Percentiles rank a stretch among this genome's conserved stretches.
Conservation (phyloP, 2,113 vertebrate species). For the Zosterops lateralis region DNA sequence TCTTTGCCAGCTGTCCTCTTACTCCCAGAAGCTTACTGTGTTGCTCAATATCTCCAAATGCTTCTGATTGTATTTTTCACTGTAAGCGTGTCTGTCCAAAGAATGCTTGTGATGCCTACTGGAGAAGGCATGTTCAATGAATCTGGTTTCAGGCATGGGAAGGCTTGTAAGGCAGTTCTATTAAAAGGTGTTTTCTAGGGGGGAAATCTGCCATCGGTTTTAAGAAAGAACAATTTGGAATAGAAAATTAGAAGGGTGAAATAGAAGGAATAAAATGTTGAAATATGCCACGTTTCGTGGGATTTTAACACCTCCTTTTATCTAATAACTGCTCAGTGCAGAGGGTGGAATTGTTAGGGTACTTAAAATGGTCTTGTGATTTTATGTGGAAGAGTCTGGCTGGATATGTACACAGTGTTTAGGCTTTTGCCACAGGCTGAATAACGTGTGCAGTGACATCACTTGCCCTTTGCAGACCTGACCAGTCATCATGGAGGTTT, state of each 20-base stretch:
- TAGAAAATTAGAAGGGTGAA: not conserved
- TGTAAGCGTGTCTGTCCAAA: not conserved
- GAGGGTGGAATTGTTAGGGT: not conserved
- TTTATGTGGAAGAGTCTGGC: not conserved
- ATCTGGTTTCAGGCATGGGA: not conserved
- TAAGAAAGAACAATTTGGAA: not conserved
- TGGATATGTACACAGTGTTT: not conserved
- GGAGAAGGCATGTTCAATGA: not conserved
- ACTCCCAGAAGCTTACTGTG: not conserved
- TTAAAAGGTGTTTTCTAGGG: not conserved
- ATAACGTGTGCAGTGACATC: rapidly evolving
- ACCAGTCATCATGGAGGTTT: not conserved
- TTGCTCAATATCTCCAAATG: not conserved
- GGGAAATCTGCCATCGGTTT: not conserved
- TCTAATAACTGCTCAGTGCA: not conserved
- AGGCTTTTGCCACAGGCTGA: not conserved
- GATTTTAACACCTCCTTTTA: not conserved
- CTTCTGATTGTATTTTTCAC: not conserved
- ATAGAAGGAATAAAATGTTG: not conserved
- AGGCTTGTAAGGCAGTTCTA: not conserved
- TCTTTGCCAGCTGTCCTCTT: not conserved
- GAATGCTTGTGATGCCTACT: not conserved
- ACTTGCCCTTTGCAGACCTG: not conserved
- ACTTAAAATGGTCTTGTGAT: not conserved
- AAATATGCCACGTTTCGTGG: not conserved